Evolutionary conservation across 2,113 vertebrate genomes (phyloP), one percentile per base, ranked within the genome.

Genomic region (Chaetura pelagica): DNA sequence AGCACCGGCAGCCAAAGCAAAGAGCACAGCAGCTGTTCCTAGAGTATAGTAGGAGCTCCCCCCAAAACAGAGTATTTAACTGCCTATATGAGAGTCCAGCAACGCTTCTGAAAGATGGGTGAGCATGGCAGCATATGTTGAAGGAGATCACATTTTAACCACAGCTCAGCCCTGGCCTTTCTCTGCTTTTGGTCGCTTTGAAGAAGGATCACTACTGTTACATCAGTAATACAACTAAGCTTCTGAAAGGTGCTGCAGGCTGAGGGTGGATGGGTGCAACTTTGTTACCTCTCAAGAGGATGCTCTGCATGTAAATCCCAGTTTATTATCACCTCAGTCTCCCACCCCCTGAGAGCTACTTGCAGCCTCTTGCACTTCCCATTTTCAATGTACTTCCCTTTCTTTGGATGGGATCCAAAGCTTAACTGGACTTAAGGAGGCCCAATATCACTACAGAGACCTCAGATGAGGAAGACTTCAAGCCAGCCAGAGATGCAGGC

Each of bases 391-490:
- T 24, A 63, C 9, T 71, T 85, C 2, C 4, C n/a, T 12, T 88
- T 55, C 55, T 73, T 64, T 91, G 85, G 90, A 83, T 7, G 10
- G 27, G 38, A 86, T 81, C 83, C 93, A 94, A 93, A 81, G 57
- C 49, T 84, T 74, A 86, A 88, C 93, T 68, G 67, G 21, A 90
- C 72, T 95, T 78, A 74, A 74, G 59, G 75, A 75, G 38, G 79
- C 57, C 83, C 40, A 59, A 2, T 9, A 80, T 85, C 55, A 52
- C 78, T n/a, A 83, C 34, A 81, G 55, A 94, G 75, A 81, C 42
- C 83, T 73, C 82, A 73, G 19, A 93, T 22, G 76, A 87, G 72
- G 64, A 79, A 84, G 61, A 71, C 14, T 24, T 40, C 20, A 80
- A 93, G 35, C 42, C 80, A 86, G 63, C 10, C 86, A 88, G 79